Conservation (phyloP, 37 sponge, comb jelly and placozoan species). For the Mnemiopsis leidyi region DNA sequence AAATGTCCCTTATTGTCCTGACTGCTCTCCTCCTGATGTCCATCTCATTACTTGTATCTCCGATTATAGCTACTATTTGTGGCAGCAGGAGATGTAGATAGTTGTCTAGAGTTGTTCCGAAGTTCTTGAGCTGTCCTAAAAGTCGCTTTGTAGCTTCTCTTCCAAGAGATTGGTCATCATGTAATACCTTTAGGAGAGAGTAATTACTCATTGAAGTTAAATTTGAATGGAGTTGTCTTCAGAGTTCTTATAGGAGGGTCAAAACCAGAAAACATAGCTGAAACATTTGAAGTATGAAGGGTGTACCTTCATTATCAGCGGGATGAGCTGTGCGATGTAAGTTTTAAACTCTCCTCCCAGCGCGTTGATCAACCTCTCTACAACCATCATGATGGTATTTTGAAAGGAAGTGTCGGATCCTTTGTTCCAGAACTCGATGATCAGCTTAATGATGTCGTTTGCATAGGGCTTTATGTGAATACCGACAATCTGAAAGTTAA, state of each 20-base stretch:
- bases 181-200: slow-evolving; percentile 2
- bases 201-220: too few species aligned
- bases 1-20: background rate
- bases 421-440: slow-evolving; percentile 14
- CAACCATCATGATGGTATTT: slow-evolving; percentile 82
- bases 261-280: too few species aligned
- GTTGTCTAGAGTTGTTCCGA: slow-evolving; percentile 91
- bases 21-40: slow-evolving; percentile 75
- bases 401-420: slow-evolving; percentile 69
- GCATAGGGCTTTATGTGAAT: slow-evolving; percentile 43
- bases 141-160: slow-evolving; percentile 18
- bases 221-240: too few species aligned
- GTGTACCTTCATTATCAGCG: slow-evolving; percentile 51
- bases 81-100: slow-evolving; percentile 91
- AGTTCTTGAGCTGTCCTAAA: slow-evolving; percentile 79
- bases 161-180: background rate
- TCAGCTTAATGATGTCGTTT: slow-evolving; percentile 11
- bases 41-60: slow-evolving; percentile 67
- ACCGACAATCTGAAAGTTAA: slow-evolving; percentile 20
- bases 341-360: slow-evolving; percentile 89
- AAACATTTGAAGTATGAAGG: too few species aligned
- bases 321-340: slow-evolving; percentile 51
- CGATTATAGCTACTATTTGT: slow-evolving; percentile 83
- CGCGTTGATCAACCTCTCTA: slow-evolving; percentile 80
- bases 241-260: too few species aligned